Evolutionary conservation across 2,113 vertebrate species (phyloP).

Genomic region (Thinocorus orbignyianus): DNA sequence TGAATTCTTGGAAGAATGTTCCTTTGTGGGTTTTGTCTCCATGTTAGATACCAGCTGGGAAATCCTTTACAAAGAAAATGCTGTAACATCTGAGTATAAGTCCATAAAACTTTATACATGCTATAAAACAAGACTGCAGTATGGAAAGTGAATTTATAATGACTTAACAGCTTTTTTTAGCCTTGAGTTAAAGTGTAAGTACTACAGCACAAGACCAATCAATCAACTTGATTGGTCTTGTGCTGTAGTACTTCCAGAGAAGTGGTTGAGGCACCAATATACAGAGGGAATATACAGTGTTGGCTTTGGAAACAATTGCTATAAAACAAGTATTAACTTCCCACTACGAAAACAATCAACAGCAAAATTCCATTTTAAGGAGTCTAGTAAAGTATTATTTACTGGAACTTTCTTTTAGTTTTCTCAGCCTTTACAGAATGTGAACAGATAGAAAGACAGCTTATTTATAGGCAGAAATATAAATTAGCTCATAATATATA

Average conservation of each 20-base stretch:
- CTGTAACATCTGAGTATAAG: neutral
- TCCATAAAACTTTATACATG: neutral
- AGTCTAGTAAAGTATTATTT: neutral
- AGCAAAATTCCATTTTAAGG: neutral
- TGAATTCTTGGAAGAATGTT: neutral
- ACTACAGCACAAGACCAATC: neutral
- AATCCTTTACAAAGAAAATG: neutral
- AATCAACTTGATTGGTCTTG: too few relatives aligned
- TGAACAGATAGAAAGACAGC: neutral
- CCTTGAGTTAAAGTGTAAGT: neutral
- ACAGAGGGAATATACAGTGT: neutral
- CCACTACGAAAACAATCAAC: neutral
- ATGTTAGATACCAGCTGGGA: neutral
- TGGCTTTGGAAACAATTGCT: neutral
- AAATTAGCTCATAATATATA: neutral
- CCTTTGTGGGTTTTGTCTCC: neutral
- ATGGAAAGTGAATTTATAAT: neutral
- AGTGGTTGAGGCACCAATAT: too few relatives aligned
- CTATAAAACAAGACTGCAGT: neutral
- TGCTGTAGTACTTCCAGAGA: too few relatives aligned
- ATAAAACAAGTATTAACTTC: neutral
- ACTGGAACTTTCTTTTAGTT: neutral
- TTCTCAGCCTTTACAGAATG: neutral
- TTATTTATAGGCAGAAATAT: neutral
- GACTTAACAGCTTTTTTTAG: neutral